A percentile compares a stretch with the other conserved stretches of the same genome.
Evolutionary conservation across 2,797 vertebrate genomes (phyloP).

Genomic region (Basileuterus tristriatus): DNA sequence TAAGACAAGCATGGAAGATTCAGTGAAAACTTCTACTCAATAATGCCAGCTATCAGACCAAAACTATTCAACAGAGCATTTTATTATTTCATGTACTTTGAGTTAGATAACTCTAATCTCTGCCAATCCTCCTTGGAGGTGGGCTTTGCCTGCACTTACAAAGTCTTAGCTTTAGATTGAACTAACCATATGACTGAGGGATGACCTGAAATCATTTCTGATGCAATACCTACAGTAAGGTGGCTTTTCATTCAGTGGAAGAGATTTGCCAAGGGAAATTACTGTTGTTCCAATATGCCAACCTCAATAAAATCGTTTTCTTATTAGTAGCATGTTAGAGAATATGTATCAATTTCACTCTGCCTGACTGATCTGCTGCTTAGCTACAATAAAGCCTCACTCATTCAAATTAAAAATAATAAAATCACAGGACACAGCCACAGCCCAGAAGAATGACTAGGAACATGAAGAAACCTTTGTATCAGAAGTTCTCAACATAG

Average conservation of each 20-base stretch:
- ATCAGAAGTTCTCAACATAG: not conserved
- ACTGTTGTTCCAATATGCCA: not conserved
- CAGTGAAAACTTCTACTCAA: not conserved
- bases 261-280: not conserved
- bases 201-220: not conserved
- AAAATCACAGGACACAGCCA: not conserved
- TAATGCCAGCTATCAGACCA: not conserved
- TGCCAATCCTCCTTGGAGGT: not conserved
- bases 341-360: not conserved
- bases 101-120: not conserved
- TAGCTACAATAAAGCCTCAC: not conserved
- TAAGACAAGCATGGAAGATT: not conserved
- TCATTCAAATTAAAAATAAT: not conserved
- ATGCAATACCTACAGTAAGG: not conserved
- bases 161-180: not conserved
- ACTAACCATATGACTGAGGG: not conserved
- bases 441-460: not conserved
- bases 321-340: not conserved
- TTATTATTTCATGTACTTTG: not conserved
- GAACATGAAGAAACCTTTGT: not conserved
- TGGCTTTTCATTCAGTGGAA: not conserved
- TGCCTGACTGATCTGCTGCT: not conserved
- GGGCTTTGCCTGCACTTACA: not conserved
- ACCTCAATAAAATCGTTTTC: not conserved
- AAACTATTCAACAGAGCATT: not conserved